Evolutionary conservation across 2,113 vertebrate species (phyloP), one percentile per base, ranked within the genome.

Genomic region (Atherinomorus stipes): DNA sequence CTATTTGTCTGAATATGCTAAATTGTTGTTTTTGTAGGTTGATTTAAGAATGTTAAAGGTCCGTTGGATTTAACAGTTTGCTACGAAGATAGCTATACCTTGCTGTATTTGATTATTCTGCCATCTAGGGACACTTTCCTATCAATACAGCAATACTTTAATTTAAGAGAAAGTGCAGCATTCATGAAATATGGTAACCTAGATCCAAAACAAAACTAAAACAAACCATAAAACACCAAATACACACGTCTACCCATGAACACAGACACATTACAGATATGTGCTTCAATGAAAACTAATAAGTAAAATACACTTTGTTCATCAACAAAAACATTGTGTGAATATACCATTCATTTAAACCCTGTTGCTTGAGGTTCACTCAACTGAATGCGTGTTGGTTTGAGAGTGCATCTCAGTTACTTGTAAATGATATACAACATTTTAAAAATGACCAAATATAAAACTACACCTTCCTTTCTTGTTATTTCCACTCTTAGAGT

Each of bases 91-190:
- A 11, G 8, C n/a, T 1, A 31, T 21, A 13, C 2, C 15, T n/a
- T 11, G 54, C 25, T 10, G 9, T 34, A 18, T 62, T 25, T 5
- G 21, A 26, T 53, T 50, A 53, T 54, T 67, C 23, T 81, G 84
- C 86, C 82, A 67, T 40, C 89, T 88, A 80, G 69, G 12, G 85
- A 69, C 65, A 64, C 0, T 59, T 4, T 58, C 0, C 31, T 8
- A 56, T 26, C 18, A 75, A 34, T 82, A 71, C 76, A 88, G 23
- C 34, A 64, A n/a, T 37, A 60, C n/a, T 12, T 28, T 22, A 31
- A 1, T 13, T 44, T 59, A 19, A 44, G n/a, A 21, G 5, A 21
- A 7, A 22, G n/a, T 47, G n/a, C n/a, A 34, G 7, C 9, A 58
- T 57, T 37, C n/a, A 37, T 2, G 1, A 22, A 40, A 59, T 40